Evolutionary conservation across 2,888 invertebrate genomes (phyloP).

Genomic region (Hirtodrosophila duncani): DNA sequence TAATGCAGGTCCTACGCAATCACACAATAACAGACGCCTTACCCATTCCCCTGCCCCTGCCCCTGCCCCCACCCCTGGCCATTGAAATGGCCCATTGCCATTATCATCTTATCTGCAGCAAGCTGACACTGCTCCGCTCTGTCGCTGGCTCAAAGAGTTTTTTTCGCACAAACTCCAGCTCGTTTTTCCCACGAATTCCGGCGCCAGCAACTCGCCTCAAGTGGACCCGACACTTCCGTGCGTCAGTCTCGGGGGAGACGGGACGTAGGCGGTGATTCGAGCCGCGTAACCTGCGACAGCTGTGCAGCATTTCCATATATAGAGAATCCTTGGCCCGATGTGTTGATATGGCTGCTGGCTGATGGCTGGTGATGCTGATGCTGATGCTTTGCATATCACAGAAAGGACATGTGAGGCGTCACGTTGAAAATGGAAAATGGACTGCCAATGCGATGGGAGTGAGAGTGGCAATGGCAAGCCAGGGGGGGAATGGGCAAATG

Average conservation of each 20-base stretch:
- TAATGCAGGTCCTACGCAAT: slow-evolving; percentile 8
- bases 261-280: slow-evolving; percentile 5
- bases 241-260: too few relatives aligned
- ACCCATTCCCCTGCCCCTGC: background rate
- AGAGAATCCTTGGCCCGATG: too few relatives aligned
- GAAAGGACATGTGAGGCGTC: background rate
- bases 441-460: background rate
- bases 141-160: slow-evolving; percentile 7
- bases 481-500: background rate
- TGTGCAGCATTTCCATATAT: slow-evolving; percentile 18
- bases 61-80: background rate
- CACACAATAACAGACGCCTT: too few relatives aligned
- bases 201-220: slow-evolving; percentile 52
- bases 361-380: too few relatives aligned
- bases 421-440: background rate
- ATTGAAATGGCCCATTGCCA: too few relatives aligned
- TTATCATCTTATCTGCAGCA: slow-evolving; percentile 33
- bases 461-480: background rate
- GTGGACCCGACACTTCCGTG: slow-evolving; percentile 57
- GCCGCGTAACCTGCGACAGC: slow-evolving; percentile 12
- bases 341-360: too few relatives aligned
- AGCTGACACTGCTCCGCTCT: slow-evolving; percentile 34
- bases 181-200: slow-evolving; percentile 59
- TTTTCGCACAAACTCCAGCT: slow-evolving; percentile 22
- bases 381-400: slow-evolving; percentile 34